Base-by-base conservation (phyloP, 2,797 vertebrate genomes). In the Poeciliopsis infans region DNA sequence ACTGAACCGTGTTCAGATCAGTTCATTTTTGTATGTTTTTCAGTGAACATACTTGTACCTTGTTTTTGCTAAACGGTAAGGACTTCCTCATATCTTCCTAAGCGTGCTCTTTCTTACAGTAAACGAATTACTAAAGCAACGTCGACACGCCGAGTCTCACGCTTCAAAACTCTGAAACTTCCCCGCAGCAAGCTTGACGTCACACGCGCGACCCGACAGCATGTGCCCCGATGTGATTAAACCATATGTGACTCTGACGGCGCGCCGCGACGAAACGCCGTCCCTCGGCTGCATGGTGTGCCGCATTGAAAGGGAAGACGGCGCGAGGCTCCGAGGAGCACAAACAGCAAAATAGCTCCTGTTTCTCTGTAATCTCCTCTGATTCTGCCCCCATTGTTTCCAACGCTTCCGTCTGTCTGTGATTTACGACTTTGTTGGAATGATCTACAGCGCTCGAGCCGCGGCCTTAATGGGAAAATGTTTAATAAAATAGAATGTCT, bases 401-500 rank as follows among this genome's bases (percentile, higher is more conserved):
- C 89, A 87, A 80, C 77, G 78, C 75, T 25, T 77, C 83, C 78
- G 91, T 87, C 92, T 88, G 81, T 66, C 73, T 74, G 78, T 95
- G 95, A 95, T 95, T 94, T 94, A 95, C 84, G 91, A 91, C 92
- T 93, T 87, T 86, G 90, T 95, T 90, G 86, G 86, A 85, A 93
- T 95, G 93, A 95, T 94, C 87, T 86, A 91, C 91, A 93, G 87
- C 5, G 31, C 84, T 88, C 33, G 77, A 83, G 64, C 90, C 77
- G 69, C 81, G 77, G 74, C 89, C 91, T 93, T 95, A 95, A 95
- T 94, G 89, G 93, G 91, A 95, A 93, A 94, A 93, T 91, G 87
- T 94, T 95, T 94, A 95, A 95, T 95, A 94, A 95, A 95, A 94
- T 90, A 90, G 92, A 94, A 90, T 82, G 93, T 94, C 94, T 94